Evolutionary conservation across 2,888 invertebrate genomes (phyloP).

Genomic region (Neoascia interrupta): DNA sequence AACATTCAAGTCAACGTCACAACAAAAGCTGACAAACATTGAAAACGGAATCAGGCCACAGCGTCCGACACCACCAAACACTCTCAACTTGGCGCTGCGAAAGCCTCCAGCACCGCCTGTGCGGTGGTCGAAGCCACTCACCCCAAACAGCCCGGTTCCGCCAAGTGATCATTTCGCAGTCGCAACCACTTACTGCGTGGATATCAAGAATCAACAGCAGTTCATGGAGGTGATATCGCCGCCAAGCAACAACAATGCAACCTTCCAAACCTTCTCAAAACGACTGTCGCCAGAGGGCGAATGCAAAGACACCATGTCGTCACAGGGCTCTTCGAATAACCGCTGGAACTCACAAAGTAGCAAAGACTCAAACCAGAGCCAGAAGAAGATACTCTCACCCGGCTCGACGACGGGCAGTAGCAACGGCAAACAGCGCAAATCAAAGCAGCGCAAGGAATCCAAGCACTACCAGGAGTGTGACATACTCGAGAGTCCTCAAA

Average conservation of each 20-base stretch:
- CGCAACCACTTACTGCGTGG: constrained; percentile 89
- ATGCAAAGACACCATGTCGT: constrained; percentile 82
- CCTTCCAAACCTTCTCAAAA: constrained; percentile 84
- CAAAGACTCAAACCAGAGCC: constrained; percentile 81
- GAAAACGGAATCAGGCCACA: constrained; percentile 82
- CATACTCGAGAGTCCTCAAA: constrained; percentile 89
- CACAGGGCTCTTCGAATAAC: constrained; percentile 82
- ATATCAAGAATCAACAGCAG: constrained; percentile 74
- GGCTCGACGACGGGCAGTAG: constrained; percentile 73
- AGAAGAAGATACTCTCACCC: constrained; percentile 79
- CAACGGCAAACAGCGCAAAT: constrained; percentile 81
- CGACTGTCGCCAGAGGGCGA: constrained; percentile 86
- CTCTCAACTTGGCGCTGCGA: constrained; percentile 83
- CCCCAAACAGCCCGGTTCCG: constrained; percentile 79
- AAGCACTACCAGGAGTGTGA: constrained; percentile 90
- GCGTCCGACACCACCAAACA: constrained; percentile 90
- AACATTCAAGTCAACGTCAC: constrained; percentile 84
- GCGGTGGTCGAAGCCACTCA: constrained; percentile 90
- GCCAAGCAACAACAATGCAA: constrained; percentile 73
- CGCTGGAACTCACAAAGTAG: constrained; percentile 80
- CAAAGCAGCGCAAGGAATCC: constrained; percentile 82
- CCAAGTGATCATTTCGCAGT: constrained; percentile 87
- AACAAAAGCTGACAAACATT: constrained; percentile 74
- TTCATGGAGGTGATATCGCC: constrained; percentile 79
- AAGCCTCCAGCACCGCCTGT: constrained; percentile 92